A percentile compares a stretch with the other conserved stretches of the same genome.
Conservation (phyloP, 2,888 invertebrate species). For the Drosophila cognata region DNA sequence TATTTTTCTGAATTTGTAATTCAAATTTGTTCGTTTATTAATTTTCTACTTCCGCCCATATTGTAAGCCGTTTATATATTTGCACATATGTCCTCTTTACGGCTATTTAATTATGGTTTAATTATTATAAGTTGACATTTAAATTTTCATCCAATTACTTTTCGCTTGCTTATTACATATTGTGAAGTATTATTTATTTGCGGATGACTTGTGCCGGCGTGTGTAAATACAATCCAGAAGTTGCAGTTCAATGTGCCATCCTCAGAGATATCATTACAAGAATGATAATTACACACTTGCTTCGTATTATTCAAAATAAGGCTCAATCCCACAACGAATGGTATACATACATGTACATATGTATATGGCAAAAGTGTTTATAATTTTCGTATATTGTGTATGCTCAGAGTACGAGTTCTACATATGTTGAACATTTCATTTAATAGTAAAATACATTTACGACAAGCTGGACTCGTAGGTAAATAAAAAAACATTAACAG, state of each 20-base stretch:
- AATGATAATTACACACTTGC: constrained; percentile 34
- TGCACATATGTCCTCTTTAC: constrained; percentile 46
- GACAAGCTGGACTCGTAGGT: not conserved
- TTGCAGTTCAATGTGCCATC: constrained; percentile 18
- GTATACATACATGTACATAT: constrained; percentile 1
- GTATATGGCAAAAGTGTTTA: constrained; percentile 23
- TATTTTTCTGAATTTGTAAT: constrained; percentile 48
- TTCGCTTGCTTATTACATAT: constrained; percentile 9
- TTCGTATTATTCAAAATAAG: constrained; percentile 47
- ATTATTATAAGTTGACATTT: constrained; percentile 15
- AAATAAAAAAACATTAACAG: not conserved
- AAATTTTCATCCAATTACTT: constrained; percentile 13
- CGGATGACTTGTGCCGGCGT: constrained; percentile 16
- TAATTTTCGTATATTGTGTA: not conserved
- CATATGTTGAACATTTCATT: constrained; percentile 41
- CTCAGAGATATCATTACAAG: constrained; percentile 19
- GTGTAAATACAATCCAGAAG: constrained; percentile 16
- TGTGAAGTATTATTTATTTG: constrained; percentile 29
- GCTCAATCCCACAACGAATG: constrained; percentile 60
- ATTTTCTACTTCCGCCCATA: not conserved
- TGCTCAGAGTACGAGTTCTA: constrained; percentile 5
- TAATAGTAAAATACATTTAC: constrained; percentile 60
- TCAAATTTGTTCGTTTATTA: constrained; percentile 19
- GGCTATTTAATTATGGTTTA: constrained; percentile 14
- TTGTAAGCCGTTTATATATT: constrained; percentile 14